Base-by-base conservation (phyloP, 2,797 vertebrate genomes). In the Cynodonichthys magdalenae region DNA sequence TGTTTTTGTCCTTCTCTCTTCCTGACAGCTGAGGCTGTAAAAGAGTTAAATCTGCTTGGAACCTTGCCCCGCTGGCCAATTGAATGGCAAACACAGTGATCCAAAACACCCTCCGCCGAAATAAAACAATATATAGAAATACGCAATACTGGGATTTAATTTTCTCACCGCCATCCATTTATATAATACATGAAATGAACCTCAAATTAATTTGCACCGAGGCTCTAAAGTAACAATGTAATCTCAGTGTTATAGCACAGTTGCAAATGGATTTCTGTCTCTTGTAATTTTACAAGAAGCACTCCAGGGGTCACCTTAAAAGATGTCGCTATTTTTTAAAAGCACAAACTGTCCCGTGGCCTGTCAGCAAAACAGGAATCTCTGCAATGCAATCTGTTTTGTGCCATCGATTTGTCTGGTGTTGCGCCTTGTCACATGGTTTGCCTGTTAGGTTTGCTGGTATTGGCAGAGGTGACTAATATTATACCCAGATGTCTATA, bases 201-300 rank as follows among this genome's bases (percentile, higher is more conserved):
- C 90, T 89, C 92, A 92, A 93, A 94, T 94, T 93, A 93, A 94
- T 94, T 93, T 93, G 90, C 88, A 71, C 82, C 80, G 64, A 78
- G 88, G 87, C 92, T 92, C 90, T 93, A 91, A 92, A 92, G 93
- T 92, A 93, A 93, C 93, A 93, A 92, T 93, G 92, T 92, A 93
- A 94, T 94, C 92, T 93, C 90, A 73, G 81, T 90, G 92, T 93
- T 93, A 91, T 92, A 91, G 90, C 89, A 73, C 88, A 90, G 89
- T 92, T 92, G 91, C 91, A 93, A 94, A 94, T 94, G 91, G 92
- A 94, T 94, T 93, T 94, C 93, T 93, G 93, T 94, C 92, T 92
- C 90, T 92, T 92, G 92, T 93, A 92, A 93, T 94, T 94, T 93
- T 86, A 90, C 87, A 91, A 92, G 91, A 90, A 83, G 89, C 88